phyloP scores from a whole-genome alignment of 2,113 vertebrate genomes.

The Triplophysa siluroides region DNA sequence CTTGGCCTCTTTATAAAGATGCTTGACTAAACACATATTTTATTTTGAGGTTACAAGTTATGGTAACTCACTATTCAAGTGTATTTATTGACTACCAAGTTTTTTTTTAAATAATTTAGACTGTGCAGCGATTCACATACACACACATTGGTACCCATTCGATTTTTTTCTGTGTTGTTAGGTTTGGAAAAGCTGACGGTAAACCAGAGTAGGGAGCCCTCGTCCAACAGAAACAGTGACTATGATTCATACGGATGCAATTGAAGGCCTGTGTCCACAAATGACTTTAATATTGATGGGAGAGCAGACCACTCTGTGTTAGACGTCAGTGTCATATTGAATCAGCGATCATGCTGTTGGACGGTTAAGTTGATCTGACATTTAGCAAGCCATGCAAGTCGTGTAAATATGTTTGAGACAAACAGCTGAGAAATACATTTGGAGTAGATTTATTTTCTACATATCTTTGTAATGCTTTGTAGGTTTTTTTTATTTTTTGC shows the following conservation, averaged over 20 bases:
- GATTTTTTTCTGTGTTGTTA: conserved; percentile 47
- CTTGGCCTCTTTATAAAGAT: too few species aligned
- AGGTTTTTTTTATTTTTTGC: conserved; percentile 3
- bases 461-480: background rate
- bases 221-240: conserved; percentile 71
- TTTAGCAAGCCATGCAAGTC: background rate
- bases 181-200: conserved; percentile 71
- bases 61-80: too few species aligned
- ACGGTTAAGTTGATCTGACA: background rate
- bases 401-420: conserved; percentile 19
- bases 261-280: background rate
- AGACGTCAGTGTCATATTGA: background rate
- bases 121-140: background rate
- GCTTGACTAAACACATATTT: too few species aligned
- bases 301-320: too few species aligned
- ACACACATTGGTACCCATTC: conserved; percentile 12
- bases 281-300: background rate
- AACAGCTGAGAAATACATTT: conserved; percentile 1
- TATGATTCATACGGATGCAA: conserved; percentile 61
- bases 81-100: too few species aligned
- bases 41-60: too few species aligned
- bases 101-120: background rate
- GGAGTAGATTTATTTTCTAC: background rate
- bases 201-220: conserved; percentile 67
- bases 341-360: background rate